phyloP scores from a whole-genome alignment of 2,888 invertebrate species.

The Rhorus exstirpatorius region DNA sequence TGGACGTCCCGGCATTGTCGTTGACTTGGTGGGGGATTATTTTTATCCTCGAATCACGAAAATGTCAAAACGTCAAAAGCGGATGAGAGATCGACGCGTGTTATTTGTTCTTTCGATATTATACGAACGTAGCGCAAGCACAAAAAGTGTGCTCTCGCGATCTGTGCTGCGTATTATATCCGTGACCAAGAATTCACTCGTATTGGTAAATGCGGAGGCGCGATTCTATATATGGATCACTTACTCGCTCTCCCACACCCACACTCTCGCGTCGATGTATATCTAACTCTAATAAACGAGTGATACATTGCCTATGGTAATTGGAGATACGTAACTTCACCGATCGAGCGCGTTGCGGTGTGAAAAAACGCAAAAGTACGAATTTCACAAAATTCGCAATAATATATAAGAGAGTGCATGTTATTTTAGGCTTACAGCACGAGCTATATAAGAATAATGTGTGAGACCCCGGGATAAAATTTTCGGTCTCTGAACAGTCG shows the following conservation, averaged over 20 bases:
- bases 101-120: constrained; percentile 37
- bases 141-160: constrained; percentile 84
- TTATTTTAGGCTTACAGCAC: no score
- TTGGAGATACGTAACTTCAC: constrained; percentile 70
- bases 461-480: no score
- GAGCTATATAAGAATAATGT: no score
- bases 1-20: constrained; percentile 92
- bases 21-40: constrained; percentile 19
- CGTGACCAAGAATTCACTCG: constrained; percentile 81
- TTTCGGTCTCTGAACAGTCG: no score
- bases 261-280: constrained; percentile 10
- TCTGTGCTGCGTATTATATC: constrained; percentile 83
- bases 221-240: constrained; percentile 85
- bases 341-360: constrained; percentile 29
- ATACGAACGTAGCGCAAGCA: constrained; percentile 77
- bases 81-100: constrained; percentile 38
- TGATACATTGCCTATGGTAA: constrained; percentile 68
- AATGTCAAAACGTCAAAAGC: constrained; percentile 26
- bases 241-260: constrained; percentile 69
- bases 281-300: no score
- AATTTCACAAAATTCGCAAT: constrained; percentile 62
- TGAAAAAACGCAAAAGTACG: constrained; percentile 17
- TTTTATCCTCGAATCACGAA: constrained; percentile 24
- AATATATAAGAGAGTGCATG: constrained; percentile 26
- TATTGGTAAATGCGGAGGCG: constrained; percentile 81